Base-by-base conservation (phyloP, 1,140 invertebrate species). In the Apis florea region DNA sequence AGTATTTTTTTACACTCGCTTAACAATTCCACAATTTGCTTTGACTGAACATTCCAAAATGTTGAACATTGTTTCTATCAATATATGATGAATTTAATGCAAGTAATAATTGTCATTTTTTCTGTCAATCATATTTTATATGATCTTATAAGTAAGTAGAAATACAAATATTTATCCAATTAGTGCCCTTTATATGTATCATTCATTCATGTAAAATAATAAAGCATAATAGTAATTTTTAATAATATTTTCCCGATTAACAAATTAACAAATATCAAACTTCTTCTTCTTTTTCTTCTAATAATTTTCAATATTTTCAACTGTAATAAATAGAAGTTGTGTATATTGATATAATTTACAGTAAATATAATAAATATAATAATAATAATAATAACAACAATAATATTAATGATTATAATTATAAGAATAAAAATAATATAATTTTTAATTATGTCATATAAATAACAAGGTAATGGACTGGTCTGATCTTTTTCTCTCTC, bases 381-480 rank as follows among this genome's bases (percentile, higher is more conserved):
- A 51, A 79, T 61, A 53, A 67, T 82, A 84, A 86, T 76, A 82
- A 74, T 85, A 58, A 72, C 82, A 84, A 85, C 71, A 81, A 73
- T 83, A 61, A 69, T 84, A 77, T 24, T 31, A 24, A 49, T 51
- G n/a, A 51, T 61, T 24, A 53, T 75, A 31, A 49, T 82, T 82
- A 84, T 79, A 82, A 82, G 83, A 64, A 67, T 64, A 63, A 74
- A 84, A 84, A 54, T 83, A 66, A 84, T 56, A 53, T 75, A 86
- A 79, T 49, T 47, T 40, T 82, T n/a, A 80, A 83, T 47, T 76
- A 47, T 85, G 77, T 69, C 84, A 74, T 87, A 72, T 71, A 88
- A 82, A 80, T 86, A 89, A 87, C 83, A 83, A 83, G 67, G 83
- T 83, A 90, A 90, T 89, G 88, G 89, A 89, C 87, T 86, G 79